These are phyloP conservation scores for Dinothrombium tinctorium DNA, from an alignment of 1,140 invertebrate species.

Conservation along the genomic window DNA sequence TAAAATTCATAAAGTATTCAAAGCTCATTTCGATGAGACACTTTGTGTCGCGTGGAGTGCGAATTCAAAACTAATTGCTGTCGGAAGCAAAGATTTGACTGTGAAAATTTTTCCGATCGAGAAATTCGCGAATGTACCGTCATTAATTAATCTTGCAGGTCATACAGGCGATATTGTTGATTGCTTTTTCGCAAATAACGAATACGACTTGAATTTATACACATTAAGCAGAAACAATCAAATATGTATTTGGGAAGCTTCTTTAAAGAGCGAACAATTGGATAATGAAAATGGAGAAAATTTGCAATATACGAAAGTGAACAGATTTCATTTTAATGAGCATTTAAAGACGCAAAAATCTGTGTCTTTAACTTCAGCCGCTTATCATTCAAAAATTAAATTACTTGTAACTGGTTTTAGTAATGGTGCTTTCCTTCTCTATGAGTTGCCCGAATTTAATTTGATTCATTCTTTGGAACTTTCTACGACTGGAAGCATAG, in stretches of 20 bases:
- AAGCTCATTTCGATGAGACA: slow-evolving; percentile 49
- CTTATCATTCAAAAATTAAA: slow-evolving; percentile 48
- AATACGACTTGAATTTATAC: slow-evolving; percentile 18
- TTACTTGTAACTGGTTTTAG: slow-evolving; percentile 58
- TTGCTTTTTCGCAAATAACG: slow-evolving; percentile 39
- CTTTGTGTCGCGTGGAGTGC: slow-evolving; percentile 70
- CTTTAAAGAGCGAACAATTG: not conserved
- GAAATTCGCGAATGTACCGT: slow-evolving; percentile 25
- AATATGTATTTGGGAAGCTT: slow-evolving; percentile 45
- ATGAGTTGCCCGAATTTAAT: slow-evolving; percentile 76
- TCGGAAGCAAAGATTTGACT: slow-evolving; percentile 66
- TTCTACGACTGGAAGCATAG: not conserved
- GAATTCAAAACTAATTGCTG: slow-evolving; percentile 60
- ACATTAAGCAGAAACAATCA: slow-evolving; percentile 32
- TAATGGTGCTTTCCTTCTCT: slow-evolving; percentile 59
- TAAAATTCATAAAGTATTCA: slow-evolving; percentile 52
- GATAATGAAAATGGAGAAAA: slow-evolving; percentile 20
- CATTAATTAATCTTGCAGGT: slow-evolving; percentile 43
- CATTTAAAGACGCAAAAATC: slow-evolving; percentile 29
- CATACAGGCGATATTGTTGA: slow-evolving; percentile 56
- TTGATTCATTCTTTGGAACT: slow-evolving; percentile 54
- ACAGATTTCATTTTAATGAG: slow-evolving; percentile 43
- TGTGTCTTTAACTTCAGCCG: slow-evolving; percentile 41
- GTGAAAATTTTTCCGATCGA: slow-evolving; percentile 50
- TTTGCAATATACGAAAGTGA: slow-evolving; percentile 38